Evolutionary conservation across 1,140 invertebrate genomes (phyloP), one percentile per base, ranked within the genome.

Genomic region (Papilio polyxenes): DNA sequence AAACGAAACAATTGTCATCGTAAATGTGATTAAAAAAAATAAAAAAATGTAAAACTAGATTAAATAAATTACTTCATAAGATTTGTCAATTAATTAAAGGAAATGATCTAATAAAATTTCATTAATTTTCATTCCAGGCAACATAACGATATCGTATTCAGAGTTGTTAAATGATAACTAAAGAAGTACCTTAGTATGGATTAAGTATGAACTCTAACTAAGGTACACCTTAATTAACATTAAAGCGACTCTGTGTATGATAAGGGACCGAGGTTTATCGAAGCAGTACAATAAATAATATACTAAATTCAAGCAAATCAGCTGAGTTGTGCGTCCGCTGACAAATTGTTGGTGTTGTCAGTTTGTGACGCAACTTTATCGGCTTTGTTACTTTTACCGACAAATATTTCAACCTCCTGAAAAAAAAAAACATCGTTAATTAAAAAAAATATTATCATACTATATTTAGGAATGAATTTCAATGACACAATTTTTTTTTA

Each of bases 371-470:
- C 85, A n/a, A 84, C 82, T 9, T 87, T 89, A 3, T 85, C 75
- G 0, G 91, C 83, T 56, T 90, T 90, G n/a, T 86, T 81, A 51
- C 78, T 88, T 75, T 90, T 93, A n/a, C 91, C 91, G 17, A 94
- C 92, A 82, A 92, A 94, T 81, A 94, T 94, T 87, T 94, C 92
- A 44, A 94, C 92, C 82, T 93, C 92, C 92, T 94, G 91, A 17
- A 86, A 87, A 82, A 23, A 81, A 80, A 85, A 75, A 76, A 69
- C 40, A 49, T 44, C 75, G 79, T 82, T 78, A 62, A 75, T 75
- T 75, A 65, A 80, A 77, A 80, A 11, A 31, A 31, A 49, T 76
- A 62, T 51, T 59, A 59, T 40, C 74, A 56, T 74, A n/a, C 11
- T 13, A 62, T 11, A 0, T 40, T 4, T 7, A 44, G 3, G 4